Evolutionary conservation across 2,888 invertebrate species (phyloP).

Genomic region (Stramonita haemastoma): DNA sequence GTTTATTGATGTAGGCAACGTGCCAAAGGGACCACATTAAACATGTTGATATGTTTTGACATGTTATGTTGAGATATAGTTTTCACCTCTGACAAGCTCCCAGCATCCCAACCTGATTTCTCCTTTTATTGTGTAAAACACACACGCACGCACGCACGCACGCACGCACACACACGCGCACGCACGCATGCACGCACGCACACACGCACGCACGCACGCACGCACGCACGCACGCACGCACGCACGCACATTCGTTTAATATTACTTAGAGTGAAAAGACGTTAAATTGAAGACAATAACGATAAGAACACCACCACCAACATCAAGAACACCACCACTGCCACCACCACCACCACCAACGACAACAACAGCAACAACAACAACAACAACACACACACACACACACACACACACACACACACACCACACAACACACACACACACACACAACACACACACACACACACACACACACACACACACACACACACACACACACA

Average conservation of each 20-base stretch:
- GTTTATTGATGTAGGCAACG: too few species aligned
- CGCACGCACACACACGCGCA: conserved; percentile 1
- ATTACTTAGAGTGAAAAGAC: too few species aligned
- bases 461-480: conserved; percentile 17
- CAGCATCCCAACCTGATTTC: too few species aligned
- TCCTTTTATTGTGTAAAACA: not conserved
- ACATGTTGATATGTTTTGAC: too few species aligned
- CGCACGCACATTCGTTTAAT: not conserved
- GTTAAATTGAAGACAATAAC: too few species aligned
- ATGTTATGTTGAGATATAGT: too few species aligned
- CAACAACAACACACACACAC: too few species aligned
- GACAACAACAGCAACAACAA: not conserved
- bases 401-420: conserved; percentile 6
- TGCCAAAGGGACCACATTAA: too few species aligned
- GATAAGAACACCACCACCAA: not conserved
- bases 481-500: not conserved
- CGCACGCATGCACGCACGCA: not conserved
- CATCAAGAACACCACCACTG: too few species aligned
- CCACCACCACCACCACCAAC: not conserved
- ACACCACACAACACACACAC: not conserved
- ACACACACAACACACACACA: not conserved
- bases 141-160: not conserved
- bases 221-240: not conserved
- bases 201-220: not conserved
- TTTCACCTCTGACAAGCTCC: not conserved